phyloP scores from a whole-genome alignment of 2,113 vertebrate species.

The Otocyon megalotis region DNA sequence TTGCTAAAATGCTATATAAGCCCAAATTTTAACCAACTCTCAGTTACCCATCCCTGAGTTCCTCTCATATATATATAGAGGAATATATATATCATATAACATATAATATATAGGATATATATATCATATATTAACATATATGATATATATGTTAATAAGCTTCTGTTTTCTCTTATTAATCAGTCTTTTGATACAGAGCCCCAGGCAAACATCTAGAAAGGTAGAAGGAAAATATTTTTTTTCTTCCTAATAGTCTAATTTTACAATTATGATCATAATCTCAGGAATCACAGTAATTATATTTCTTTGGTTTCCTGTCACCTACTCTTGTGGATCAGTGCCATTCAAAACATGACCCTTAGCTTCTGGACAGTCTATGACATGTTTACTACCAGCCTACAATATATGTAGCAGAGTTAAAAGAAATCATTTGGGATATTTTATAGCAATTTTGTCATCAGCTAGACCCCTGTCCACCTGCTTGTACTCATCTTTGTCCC shows the following conservation, averaged over 20 bases:
- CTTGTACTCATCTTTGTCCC: background rate
- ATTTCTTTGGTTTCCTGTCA: background rate
- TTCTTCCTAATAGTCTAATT: background rate
- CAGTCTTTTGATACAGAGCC: background rate
- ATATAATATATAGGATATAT: no score
- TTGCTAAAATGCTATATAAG: background rate
- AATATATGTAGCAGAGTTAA: background rate
- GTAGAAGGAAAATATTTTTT: background rate
- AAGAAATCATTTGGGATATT: background rate
- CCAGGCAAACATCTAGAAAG: background rate
- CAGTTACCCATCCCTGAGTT: background rate
- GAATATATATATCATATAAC: no score
- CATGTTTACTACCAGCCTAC: background rate
- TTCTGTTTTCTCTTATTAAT: background rate
- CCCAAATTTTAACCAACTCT: background rate
- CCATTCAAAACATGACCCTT: background rate
- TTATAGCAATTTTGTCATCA: background rate
- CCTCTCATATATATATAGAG: background rate
- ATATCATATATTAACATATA: no score
- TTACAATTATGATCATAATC: background rate
- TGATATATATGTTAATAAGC: background rate
- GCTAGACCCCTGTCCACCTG: background rate
- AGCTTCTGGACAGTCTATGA: background rate
- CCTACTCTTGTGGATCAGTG: background rate
- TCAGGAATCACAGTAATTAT: background rate